Conservation (phyloP, 2,797 vertebrate genomes). For the Gallirallus australis region DNA sequence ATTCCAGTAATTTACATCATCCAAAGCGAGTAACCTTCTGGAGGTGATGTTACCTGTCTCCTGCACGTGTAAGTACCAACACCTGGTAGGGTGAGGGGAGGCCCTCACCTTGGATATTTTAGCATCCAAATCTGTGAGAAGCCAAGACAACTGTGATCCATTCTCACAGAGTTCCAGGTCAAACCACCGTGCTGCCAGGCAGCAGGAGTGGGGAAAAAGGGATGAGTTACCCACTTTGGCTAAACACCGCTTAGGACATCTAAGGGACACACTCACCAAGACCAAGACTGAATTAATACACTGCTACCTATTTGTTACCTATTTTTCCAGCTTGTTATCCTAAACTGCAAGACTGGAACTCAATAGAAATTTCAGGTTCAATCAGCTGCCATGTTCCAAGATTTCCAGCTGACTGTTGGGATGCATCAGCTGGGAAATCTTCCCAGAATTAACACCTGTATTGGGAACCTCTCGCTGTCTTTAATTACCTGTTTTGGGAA, state of each 20-base stretch:
- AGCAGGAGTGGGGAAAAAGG: neutral
- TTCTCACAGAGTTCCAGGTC: no score
- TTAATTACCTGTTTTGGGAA: neutral
- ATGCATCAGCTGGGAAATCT: neutral
- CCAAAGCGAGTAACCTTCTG: neutral
- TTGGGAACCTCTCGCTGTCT: neutral
- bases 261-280: neutral
- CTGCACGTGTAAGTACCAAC: rapidly evolving
- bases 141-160: neutral
- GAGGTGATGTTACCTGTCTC: neutral
- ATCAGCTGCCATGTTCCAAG: neutral
- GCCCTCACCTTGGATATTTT: neutral
- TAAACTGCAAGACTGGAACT: neutral
- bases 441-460: neutral
- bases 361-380: neutral
- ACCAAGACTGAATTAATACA: neutral
- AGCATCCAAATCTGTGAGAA: neutral
- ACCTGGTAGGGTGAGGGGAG: no score
- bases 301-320: rapidly evolving
- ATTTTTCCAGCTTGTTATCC: neutral
- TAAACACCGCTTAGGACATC: neutral
- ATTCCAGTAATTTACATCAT: no score
- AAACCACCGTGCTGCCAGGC: neutral
- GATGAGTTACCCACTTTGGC: neutral
- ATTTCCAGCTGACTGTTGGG: neutral